Evolutionary conservation across 2,797 vertebrate genomes (phyloP).

Genomic region (Clangula hyemalis): DNA sequence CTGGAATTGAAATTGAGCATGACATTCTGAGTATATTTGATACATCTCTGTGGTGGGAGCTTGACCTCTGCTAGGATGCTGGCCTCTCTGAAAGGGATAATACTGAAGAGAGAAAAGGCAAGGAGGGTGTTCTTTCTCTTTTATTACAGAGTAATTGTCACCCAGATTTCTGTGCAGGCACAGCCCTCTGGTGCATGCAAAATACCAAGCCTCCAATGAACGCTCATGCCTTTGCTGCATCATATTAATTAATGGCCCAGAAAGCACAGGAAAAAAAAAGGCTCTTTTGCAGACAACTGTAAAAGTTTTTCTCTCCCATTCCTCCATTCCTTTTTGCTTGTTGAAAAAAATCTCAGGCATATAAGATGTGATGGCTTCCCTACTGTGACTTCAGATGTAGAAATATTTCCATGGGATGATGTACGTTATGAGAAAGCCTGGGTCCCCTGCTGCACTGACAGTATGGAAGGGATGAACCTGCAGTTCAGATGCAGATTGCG

Average conservation of each 20-base stretch:
- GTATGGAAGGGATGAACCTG: fast-evolving
- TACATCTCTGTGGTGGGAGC: not conserved
- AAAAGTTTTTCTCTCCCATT: not conserved
- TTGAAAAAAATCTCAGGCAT: not conserved
- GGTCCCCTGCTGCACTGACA: not conserved
- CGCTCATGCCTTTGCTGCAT: not conserved
- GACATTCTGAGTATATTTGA: not conserved
- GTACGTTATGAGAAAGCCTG: not conserved
- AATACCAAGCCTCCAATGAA: not conserved
- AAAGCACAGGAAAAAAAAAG: not conserved
- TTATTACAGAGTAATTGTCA: not conserved
- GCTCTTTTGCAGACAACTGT: not conserved
- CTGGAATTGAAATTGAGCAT: not conserved
- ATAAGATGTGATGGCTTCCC: not conserved
- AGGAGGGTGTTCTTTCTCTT: not conserved
- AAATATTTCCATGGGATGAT: not conserved
- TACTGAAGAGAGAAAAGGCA: not conserved
- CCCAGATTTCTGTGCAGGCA: not conserved
- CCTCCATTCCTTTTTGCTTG: not conserved
- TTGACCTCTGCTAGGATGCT: not conserved
- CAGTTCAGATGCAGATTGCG: fast-evolving
- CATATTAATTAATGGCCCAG: not conserved
- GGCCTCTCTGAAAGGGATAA: not conserved
- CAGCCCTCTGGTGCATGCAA: not conserved
- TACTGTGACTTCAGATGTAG: not conserved